These are phyloP conservation scores for Clytia hemisphaerica DNA, from an alignment of 30 jellyfish, hydroid and myxozoan species.

Conservation along the genomic window DNA sequence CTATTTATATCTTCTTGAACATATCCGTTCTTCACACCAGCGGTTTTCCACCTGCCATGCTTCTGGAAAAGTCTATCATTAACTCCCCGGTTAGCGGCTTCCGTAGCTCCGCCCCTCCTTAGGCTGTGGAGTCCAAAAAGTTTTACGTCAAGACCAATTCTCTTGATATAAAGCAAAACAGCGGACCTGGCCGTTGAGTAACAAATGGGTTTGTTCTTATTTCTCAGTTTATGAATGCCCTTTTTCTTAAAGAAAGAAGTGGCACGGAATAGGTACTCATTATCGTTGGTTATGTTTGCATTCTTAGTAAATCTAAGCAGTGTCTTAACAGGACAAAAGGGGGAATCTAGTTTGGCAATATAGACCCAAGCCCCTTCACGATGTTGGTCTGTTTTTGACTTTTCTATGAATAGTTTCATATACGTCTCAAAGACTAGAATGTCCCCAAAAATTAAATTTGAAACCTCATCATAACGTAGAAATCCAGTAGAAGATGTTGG, in stretches of 20 bases:
- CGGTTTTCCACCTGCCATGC: constrained; percentile 9
- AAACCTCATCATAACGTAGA: constrained; percentile 6
- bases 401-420: constrained; percentile 1
- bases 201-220: background rate
- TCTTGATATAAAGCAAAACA: background rate
- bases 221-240: background rate
- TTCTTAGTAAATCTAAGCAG: too few species aligned
- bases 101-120: constrained; percentile 1
- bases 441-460: background rate
- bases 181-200: background rate
- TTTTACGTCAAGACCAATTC: background rate
- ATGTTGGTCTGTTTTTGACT: constrained; percentile 9
- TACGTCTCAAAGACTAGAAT: background rate
- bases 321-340: too few species aligned
- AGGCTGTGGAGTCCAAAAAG: background rate
- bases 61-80: too few species aligned
- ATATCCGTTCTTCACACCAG: background rate
- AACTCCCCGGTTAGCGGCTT: background rate
- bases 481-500: constrained; percentile 10
- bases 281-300: too few species aligned
- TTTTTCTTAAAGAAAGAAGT: background rate
- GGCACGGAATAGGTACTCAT: background rate
- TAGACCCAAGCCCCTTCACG: too few species aligned
- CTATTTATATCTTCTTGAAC: background rate
- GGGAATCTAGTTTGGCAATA: too few species aligned